These are phyloP conservation scores for Percopsis transmontana DNA, from an alignment of 2,113 vertebrate species.

Conservation along the genomic window DNA sequence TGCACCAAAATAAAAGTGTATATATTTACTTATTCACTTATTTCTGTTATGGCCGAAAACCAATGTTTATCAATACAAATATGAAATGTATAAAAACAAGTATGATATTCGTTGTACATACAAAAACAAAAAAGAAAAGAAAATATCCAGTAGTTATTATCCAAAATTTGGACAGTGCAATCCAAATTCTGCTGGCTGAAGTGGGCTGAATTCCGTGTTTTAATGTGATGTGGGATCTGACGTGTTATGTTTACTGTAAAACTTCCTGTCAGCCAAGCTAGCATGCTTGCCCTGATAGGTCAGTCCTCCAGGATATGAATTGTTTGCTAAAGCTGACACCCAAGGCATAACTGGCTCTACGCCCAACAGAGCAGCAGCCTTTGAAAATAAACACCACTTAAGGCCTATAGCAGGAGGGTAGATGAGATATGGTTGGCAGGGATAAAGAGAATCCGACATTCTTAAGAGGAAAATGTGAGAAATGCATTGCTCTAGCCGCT, in stretches of 20 bases:
- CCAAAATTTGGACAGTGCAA: too few species aligned
- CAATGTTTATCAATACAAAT: too few species aligned
- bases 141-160: too few species aligned
- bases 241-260: not conserved
- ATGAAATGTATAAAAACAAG: not conserved
- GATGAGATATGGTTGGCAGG: constrained; percentile 13
- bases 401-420: constrained; percentile 11
- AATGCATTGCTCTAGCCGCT: not conserved
- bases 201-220: too few species aligned
- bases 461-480: constrained; percentile 37
- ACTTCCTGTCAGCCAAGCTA: constrained; percentile 30
- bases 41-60: not conserved
- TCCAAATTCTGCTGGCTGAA: too few species aligned
- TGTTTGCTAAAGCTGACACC: constrained; percentile 81
- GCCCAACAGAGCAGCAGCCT: constrained; percentile 34
- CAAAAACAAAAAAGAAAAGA: too few species aligned
- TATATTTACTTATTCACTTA: too few species aligned
- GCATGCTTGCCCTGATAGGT: constrained; percentile 21
- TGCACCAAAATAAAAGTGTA: not conserved
- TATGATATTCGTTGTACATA: too few species aligned
- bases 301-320: constrained; percentile 76
- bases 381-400: constrained; percentile 67
- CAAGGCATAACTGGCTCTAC: constrained; percentile 54
- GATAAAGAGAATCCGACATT: constrained; percentile 21
- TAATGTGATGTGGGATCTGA: not conserved